Evolutionary conservation across 1,140 invertebrate genomes (phyloP).

Genomic region (Psilanteris sp.): DNA sequence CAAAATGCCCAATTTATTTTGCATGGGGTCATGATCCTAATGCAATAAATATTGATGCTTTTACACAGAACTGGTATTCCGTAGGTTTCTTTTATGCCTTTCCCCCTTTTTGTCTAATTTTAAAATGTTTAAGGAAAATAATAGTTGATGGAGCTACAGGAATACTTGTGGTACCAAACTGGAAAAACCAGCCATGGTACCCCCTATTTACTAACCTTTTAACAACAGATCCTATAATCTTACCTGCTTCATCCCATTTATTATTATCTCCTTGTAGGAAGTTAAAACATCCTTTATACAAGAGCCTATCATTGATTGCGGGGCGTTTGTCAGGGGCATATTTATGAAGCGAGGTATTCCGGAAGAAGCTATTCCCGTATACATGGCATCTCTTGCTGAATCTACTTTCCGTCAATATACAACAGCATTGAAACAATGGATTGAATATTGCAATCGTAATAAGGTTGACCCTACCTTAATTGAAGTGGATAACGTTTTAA

Average conservation of each 20-base stretch:
- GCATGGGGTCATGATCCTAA: background rate
- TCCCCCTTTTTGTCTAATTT: background rate
- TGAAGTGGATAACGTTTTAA: background rate
- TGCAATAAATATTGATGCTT: background rate
- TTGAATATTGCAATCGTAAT: background rate
- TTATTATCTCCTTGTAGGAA: conserved; percentile 42
- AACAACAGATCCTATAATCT: background rate
- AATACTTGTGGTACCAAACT: conserved; percentile 68
- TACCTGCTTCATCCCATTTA: conserved; percentile 13
- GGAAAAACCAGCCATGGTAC: conserved; percentile 67
- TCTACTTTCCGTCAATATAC: conserved; percentile 21
- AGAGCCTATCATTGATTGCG: background rate
- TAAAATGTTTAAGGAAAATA: background rate
- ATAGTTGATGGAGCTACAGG: conserved; percentile 18
- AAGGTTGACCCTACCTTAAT: background rate
- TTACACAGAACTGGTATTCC: background rate
- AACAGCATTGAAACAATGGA: conserved; percentile 25
- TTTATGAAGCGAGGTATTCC: conserved; percentile 17
- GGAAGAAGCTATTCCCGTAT: conserved; percentile 2
- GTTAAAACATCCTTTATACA: background rate
- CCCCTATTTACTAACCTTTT: conserved; percentile 31
- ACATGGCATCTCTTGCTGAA: conserved; percentile 9
- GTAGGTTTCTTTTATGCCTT: background rate
- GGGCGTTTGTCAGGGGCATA: background rate
- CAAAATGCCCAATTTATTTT: background rate